A percentile compares a stretch with the other conserved stretches of the same genome.
Evolutionary conservation across 2,113 vertebrate genomes (phyloP).

Genomic region (Pseudopodoces humilis): DNA sequence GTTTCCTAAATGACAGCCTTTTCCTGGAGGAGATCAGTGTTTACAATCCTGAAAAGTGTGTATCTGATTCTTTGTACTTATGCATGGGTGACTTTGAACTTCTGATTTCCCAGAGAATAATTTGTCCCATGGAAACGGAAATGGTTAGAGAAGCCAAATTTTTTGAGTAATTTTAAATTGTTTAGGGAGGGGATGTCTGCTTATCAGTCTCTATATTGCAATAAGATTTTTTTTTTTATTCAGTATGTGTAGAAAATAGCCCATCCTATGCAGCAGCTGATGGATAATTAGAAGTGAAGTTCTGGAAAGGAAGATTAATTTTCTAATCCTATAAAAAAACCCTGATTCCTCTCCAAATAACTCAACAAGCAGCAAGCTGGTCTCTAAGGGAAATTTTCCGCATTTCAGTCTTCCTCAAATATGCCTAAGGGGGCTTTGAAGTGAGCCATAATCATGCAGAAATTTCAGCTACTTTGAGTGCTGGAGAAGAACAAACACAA

Average conservation of each 20-base stretch:
- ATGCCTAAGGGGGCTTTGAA: conserved; percentile 18
- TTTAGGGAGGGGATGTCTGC: conserved; percentile 18
- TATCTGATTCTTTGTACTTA: conserved; percentile 54
- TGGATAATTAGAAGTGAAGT: conserved; percentile 23
- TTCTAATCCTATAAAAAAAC: conserved; percentile 43
- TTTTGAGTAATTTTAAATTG: neutral
- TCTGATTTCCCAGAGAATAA: neutral
- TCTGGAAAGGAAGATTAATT: conserved; percentile 49
- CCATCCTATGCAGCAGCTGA: conserved; percentile 1
- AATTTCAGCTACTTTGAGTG: conserved; percentile 15
- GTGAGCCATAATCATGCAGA: neutral
- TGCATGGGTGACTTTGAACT: conserved; percentile 16
- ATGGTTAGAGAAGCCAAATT: neutral
- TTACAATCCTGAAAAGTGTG: conserved; percentile 97
- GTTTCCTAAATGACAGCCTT: conserved; percentile 94
- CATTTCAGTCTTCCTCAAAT: conserved; percentile 26
- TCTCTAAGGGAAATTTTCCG: conserved; percentile 1
- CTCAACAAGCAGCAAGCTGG: neutral
- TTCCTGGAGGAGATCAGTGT: conserved; percentile 96
- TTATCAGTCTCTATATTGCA: conserved; percentile 7
- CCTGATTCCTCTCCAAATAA: conserved; percentile 24
- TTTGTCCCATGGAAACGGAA: neutral
- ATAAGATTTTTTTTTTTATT: neutral
- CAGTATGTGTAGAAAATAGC: neutral
- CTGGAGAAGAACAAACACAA: conserved; percentile 13